Base-by-base conservation (phyloP, 2,113 vertebrate species). In the Nerophis ophidion region DNA sequence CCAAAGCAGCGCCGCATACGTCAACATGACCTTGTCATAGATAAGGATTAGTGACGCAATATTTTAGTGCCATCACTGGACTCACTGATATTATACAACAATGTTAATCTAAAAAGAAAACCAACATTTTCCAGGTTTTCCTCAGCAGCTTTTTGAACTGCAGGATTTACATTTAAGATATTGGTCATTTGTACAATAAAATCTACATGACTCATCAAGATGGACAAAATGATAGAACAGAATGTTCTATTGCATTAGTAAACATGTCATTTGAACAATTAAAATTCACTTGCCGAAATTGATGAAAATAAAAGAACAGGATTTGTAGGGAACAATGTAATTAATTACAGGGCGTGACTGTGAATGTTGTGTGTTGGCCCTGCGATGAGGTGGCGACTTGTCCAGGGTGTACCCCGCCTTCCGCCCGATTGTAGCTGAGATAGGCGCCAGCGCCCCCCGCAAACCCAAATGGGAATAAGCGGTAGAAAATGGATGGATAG, bases 1-100 rank as follows among this genome's bases (percentile, higher is more conserved):
- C 47, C 16, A 1, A 14, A 44, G 61, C 48, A 5, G 57, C 60
- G 60, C 5, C 48, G 53, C 40, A 47, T 48, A 6, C 5, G 17
- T 61, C 45, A 35, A 14, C 15, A 7, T 74, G 76, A 75, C 82
- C 75, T 74, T 13, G 5, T 79, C 79, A 53, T 46, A 0, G 50
- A n/a, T 34, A 17, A 65, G 56, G 42, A 44, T 65, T 61, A 65
- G 63, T 57, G 70, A 63, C 8, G 16, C 57, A 42, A 44, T 47
- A 56, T 19, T 71, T 38, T 6, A 62, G 19, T 65, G n/a, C 4
- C 38, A 40, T 40, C 38, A 7, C 11, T 1, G 26, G 47, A 13
- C 11, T 14, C 14, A 4, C 0, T 2, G 8, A 42, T 57, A 42
- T 17, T 0, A 33, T 48, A 13, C 15, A 52, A 15, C 10, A 57